Conservation (phyloP, 2,113 vertebrate species). For the Pelobates fuscus region DNA sequence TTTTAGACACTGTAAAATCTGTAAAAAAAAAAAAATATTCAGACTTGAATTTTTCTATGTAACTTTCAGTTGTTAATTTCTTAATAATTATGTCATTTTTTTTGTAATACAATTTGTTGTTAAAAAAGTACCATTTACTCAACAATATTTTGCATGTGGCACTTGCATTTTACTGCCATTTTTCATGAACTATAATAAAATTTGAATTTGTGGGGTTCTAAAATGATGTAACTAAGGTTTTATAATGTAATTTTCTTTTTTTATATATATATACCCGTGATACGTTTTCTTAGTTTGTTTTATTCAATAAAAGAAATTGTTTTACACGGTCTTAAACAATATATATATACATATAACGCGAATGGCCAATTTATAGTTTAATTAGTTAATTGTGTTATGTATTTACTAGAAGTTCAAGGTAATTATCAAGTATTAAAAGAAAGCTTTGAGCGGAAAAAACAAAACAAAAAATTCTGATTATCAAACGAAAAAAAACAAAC, state of each 20-base stretch:
- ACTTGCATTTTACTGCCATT: conserved; percentile 28
- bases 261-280: conserved; percentile 3
- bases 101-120: background rate
- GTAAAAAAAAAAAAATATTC: background rate
- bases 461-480: no score
- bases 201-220: background rate
- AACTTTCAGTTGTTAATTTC: background rate
- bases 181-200: background rate
- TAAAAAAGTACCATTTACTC: background rate
- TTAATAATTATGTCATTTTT: background rate
- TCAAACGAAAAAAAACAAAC: no score
- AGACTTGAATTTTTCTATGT: conserved; percentile 2
- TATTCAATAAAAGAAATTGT: conserved; percentile 37
- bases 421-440: no score
- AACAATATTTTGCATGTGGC: conserved; percentile 28
- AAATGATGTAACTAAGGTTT: background rate
- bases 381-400: no score
- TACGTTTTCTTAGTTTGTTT: conserved; percentile 36
- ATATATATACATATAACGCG: no score
- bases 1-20: background rate
- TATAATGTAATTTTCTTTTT: background rate
- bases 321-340: conserved; percentile 24
- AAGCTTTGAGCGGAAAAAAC: no score
- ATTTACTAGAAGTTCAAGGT: no score
- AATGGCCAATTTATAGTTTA: no score